Percentiles rank a stretch among this genome's conserved stretches.
phyloP scores from a whole-genome alignment of 2,797 vertebrate species.

The Rhincodon typus region DNA sequence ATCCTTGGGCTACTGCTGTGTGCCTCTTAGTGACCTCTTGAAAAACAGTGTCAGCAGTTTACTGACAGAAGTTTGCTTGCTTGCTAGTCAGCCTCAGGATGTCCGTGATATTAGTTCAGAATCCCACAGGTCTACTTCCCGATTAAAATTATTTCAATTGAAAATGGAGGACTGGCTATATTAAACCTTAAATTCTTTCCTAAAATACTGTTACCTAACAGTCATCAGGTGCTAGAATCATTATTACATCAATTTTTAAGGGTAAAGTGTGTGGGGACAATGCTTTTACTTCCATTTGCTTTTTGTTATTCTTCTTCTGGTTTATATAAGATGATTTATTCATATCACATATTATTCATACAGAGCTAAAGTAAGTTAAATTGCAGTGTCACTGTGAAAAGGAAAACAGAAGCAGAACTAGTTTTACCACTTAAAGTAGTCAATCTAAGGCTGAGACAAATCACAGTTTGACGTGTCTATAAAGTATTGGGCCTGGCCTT shows the following conservation, averaged over 20 bases:
- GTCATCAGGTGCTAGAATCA: neutral
- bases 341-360: neutral
- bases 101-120: neutral
- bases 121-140: neutral
- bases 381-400: neutral
- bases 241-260: neutral
- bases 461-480: neutral
- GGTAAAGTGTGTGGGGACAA: neutral
- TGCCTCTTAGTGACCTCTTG: neutral
- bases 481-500: neutral
- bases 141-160: constrained; percentile 20
- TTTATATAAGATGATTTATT: neutral
- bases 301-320: neutral
- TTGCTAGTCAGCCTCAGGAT: neutral
- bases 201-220: neutral
- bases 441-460: neutral
- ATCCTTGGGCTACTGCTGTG: neutral
- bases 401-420: neutral
- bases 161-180: neutral
- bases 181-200: neutral
- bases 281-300: neutral
- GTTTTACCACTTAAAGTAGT: neutral
- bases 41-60: neutral
- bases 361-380: neutral
- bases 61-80: neutral